Evolutionary conservation across 2,888 invertebrate genomes (phyloP), one percentile per base, ranked within the genome.

Genomic region (Diabrotica balteata): DNA sequence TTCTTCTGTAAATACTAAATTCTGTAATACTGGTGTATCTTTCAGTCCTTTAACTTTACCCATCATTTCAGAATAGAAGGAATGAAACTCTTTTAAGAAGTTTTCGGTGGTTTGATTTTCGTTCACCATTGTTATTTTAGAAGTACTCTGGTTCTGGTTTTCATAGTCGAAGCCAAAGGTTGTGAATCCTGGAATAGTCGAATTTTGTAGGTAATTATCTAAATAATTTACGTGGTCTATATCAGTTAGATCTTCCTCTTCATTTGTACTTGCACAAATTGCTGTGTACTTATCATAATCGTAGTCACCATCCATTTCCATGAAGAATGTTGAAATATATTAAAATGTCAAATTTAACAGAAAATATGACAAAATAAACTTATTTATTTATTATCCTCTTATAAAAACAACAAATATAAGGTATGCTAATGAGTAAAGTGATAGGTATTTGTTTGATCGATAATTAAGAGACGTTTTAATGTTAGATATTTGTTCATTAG

Each of bases 31-130:
- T 10, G 75, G 67, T 44, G 70, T 67, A 51, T 61, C 63, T 59
- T 71, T 73, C 47, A 77, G 66, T 7, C 68, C 67, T 43, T 70
- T 73, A 9, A 77, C 65, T 67, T 76, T 76, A 47, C 59, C 55
- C 66, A 75, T 73, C 75, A 77, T 74, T 63, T 72, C 72, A 46
- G 69, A 61, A 70, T 71, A 75, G 66, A 77, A 77, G 46, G 65
- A 63, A 32, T 72, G 66, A 22, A 73, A 62, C 47, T 70, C 63
- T 53, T 66, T 67, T 8, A 70, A 51, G 53, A 65, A 72, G 49
- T 72, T 70, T n/a, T 65, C 64, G 0, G 70, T 68, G 2, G 70
- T 68, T 58, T 72, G 72, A 10, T 59, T 64, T 54, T 72, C 69
- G 45, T 59, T 55, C 45, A 66, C 55, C 63, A 59, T 66, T 10